Conservation (phyloP, 1,140 invertebrate genomes). For the Anadara kagoshimensis region DNA sequence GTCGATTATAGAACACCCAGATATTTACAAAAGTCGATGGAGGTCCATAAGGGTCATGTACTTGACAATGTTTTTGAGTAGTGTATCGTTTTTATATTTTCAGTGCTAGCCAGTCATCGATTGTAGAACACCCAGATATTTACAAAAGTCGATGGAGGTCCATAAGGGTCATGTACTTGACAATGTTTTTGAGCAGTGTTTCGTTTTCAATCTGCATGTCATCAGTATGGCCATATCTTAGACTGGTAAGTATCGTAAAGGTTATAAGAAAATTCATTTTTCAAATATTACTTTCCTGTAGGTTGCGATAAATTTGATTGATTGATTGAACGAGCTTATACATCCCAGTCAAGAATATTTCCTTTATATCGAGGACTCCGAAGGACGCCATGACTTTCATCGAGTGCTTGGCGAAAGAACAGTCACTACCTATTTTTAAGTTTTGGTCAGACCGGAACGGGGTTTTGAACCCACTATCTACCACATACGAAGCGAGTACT, state of each 20-base stretch:
- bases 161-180: slow-evolving; percentile 89
- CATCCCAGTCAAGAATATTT: too few relatives aligned
- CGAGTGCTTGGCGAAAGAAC: too few relatives aligned
- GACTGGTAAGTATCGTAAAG: slow-evolving; percentile 81
- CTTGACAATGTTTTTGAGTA: slow-evolving; percentile 95
- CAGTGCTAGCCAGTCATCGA: slow-evolving; percentile 6
- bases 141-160: slow-evolving; percentile 80
- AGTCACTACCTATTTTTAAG: too few relatives aligned
- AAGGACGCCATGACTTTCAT: too few relatives aligned
- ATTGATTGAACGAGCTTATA: too few relatives aligned
- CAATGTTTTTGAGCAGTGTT: slow-evolving; percentile 94
- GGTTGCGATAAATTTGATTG: too few relatives aligned
- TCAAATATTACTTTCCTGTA: too few relatives aligned
- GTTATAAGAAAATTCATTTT: too few relatives aligned
- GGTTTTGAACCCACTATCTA: too few relatives aligned
- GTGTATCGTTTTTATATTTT: slow-evolving; percentile 81
- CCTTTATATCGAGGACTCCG: too few relatives aligned
- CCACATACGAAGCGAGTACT: too few relatives aligned
- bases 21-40: slow-evolving; percentile 48
- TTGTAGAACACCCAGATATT: slow-evolving; percentile 50
- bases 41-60: slow-evolving; percentile 86
- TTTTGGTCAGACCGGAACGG: too few relatives aligned
- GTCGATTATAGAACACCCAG: slow-evolving; percentile 40
- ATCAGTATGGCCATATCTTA: slow-evolving; percentile 91
- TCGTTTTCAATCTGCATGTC: slow-evolving; percentile 93